Base-by-base conservation (phyloP, 2,797 vertebrate genomes). In the Taenioides sp. region DNA sequence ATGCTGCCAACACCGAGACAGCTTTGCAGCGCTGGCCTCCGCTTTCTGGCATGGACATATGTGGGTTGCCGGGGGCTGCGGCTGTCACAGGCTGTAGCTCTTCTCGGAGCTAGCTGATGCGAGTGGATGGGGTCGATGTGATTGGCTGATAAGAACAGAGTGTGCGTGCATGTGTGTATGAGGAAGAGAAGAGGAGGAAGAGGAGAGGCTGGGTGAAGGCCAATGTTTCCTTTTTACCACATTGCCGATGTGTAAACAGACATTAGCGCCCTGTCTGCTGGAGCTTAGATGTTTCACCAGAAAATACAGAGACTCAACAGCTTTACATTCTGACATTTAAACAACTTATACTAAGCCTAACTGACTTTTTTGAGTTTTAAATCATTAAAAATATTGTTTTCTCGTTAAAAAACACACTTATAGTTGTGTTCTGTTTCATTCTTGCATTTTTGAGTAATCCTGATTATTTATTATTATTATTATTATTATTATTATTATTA, bases 41-140 rank as follows among this genome's bases (percentile, higher is more conserved):
- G 76, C 88, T 92, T 86, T 89, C 91, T 86, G 89, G 89, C 88
- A 82, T 71, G 89, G 91, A 92, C 92, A 93, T 92, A 93, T 92
- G 92, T 89, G 85, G 89, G 83, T 90, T 89, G 92, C 92, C 88
- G 82, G 83, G 87, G 92, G 91, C 92, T 86, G 86, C 58, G 80
- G 87, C 91, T 93, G 91, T 92, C 93, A 93, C 87, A 86, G 86
- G 90, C 92, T 88, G 84, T 88, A 91, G 87, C 82, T 87, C 87
- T 80, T 91, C 86, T 84, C 78, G 17, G 70, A 85, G 87, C 85
- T 73, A 86, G 87, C 82, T 91, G 90, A 93, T 91, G 89, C 75
- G 80, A 90, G 83, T 37, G 82, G 88, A 90, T 82, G 83, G 87
- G 81, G 80, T 80, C 71, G 80, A 89, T 89, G 85, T 85, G 89